These are phyloP conservation scores for Aproaerema taeniolella DNA, from an alignment of 2,888 invertebrate genomes.

Conservation along the genomic window DNA sequence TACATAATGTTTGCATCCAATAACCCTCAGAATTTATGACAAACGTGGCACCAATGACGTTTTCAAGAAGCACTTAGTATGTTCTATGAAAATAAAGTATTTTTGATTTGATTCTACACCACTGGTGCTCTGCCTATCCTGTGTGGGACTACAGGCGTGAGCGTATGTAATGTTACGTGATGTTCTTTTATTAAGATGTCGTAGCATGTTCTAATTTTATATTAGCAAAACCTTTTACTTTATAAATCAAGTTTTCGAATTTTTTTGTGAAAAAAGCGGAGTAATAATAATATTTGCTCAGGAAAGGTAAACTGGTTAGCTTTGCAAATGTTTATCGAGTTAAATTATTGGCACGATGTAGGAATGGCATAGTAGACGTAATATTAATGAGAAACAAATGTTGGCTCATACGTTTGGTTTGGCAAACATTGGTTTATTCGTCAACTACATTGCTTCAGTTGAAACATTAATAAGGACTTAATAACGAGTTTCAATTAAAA, in stretches of 20 bases:
- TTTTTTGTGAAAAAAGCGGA: background rate
- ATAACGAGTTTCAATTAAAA: background rate
- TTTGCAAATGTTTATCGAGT: background rate
- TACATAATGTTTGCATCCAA: too few species aligned
- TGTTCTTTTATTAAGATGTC: background rate
- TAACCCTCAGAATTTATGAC: too few species aligned
- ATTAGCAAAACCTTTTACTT: background rate
- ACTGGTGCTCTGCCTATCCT: too few species aligned
- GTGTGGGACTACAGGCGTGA: too few species aligned
- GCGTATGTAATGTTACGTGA: background rate
- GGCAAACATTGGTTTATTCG: slow-evolving; percentile 22
- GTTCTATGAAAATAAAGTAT: too few species aligned
- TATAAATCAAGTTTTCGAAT: background rate
- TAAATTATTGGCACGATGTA: background rate
- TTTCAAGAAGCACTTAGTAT: too few species aligned
- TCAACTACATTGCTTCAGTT: background rate
- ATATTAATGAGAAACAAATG: slow-evolving; percentile 48
- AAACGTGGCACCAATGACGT: too few species aligned
- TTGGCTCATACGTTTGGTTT: slow-evolving; percentile 29
- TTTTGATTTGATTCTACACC: too few species aligned
- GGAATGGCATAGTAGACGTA: slow-evolving; percentile 4
- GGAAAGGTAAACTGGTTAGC: background rate
- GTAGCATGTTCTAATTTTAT: background rate
- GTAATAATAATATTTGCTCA: background rate
- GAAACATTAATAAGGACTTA: background rate